Evolutionary conservation across 2,888 invertebrate genomes (phyloP), one percentile per base, ranked within the genome.

Genomic region (Polylopha cassiicola): DNA sequence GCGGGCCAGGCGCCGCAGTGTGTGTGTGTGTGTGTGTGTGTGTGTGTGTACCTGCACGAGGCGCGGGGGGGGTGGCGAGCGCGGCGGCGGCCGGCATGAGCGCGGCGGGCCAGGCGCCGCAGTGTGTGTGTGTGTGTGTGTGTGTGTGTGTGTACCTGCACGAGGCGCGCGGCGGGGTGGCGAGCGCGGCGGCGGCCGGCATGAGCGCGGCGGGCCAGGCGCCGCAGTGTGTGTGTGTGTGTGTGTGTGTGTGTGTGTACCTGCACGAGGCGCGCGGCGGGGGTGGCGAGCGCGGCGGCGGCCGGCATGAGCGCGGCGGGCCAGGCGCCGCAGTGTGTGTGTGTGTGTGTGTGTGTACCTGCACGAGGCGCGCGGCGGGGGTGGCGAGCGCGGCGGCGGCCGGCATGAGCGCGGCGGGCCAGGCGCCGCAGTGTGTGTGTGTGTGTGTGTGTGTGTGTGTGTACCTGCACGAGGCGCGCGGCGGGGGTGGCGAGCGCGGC

Each of bases 71-170:
- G 18, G 75, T 48, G 26, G 75, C 57, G 10, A 74, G 46, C 0
- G 82, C 79, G n/a, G 85, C 70, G 1, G 69, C 53, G 18, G 75
- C 69, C 18, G 84, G 77, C 75, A 85, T 76, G 17, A 65, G 52
- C 0, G 74, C 50, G 1, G 70, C 76, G 22, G 72, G 66, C 78
- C 80, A 85, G 10, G 71, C 53, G n/a, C 66, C 57, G 18, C n/a
- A n/a, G n/a, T n/a, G n/a, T n/a, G n/a, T n/a, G n/a, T n/a, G n/a
- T n/a, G n/a, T n/a, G n/a, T n/a, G n/a, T n/a, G n/a, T 3, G 4
- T 17, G 9, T 9, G 3, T 2, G n/a, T 11, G 13, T 4, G 8
- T 3, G 4, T 50, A 82, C 85, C 76, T 85, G 84, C 8, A 84
- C 44, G 1, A 86, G 73, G 3, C 73, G 53, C 4, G 70, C 59